Evolutionary conservation across 1,140 invertebrate genomes (phyloP).

Genomic region (Anagrus nilaparvatae): DNA sequence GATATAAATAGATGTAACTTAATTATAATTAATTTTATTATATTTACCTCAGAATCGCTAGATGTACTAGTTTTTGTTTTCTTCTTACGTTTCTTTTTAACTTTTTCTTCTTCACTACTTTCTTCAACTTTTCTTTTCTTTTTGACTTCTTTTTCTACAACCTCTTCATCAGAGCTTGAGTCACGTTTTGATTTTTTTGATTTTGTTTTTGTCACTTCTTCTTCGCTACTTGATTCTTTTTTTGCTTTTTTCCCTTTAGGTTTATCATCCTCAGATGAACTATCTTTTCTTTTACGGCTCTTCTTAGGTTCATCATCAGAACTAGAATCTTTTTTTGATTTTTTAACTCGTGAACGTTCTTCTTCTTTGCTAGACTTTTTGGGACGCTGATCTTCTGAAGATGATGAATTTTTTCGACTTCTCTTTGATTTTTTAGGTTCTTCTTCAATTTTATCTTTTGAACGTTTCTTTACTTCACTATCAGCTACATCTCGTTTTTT

Average conservation of each 20-base stretch:
- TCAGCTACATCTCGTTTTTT: slow-evolving; percentile 39
- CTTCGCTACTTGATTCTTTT: slow-evolving; percentile 42
- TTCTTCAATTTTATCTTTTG: slow-evolving; percentile 36
- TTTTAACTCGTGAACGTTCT: slow-evolving; percentile 43
- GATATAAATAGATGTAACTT: neutral
- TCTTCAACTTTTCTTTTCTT: slow-evolving; percentile 44
- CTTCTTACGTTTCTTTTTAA: slow-evolving; percentile 57
- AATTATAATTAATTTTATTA: neutral
- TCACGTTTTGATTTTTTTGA: slow-evolving; percentile 35
- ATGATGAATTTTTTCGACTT: slow-evolving; percentile 53
- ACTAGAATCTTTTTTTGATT: slow-evolving; percentile 43
- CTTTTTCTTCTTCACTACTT: slow-evolving; percentile 57
- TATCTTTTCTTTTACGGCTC: slow-evolving; percentile 33
- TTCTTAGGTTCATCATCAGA: slow-evolving; percentile 48
- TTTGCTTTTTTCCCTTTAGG: slow-evolving; percentile 39
- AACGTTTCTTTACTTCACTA: slow-evolving; percentile 38
- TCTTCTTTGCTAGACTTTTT: slow-evolving; percentile 46
- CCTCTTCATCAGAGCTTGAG: slow-evolving; percentile 42
- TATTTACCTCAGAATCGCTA: slow-evolving; percentile 38
- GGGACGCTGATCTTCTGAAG: slow-evolving; percentile 51
- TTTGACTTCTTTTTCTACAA: slow-evolving; percentile 35
- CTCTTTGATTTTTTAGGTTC: slow-evolving; percentile 43
- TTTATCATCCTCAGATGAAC: slow-evolving; percentile 39
- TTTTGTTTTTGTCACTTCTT: slow-evolving; percentile 32
- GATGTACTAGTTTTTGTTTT: slow-evolving; percentile 49